Percentiles rank a stretch among this genome's conserved stretches.
Evolutionary conservation across 2,113 vertebrate species (phyloP).

Genomic region (Erythrolamprus reginae): DNA sequence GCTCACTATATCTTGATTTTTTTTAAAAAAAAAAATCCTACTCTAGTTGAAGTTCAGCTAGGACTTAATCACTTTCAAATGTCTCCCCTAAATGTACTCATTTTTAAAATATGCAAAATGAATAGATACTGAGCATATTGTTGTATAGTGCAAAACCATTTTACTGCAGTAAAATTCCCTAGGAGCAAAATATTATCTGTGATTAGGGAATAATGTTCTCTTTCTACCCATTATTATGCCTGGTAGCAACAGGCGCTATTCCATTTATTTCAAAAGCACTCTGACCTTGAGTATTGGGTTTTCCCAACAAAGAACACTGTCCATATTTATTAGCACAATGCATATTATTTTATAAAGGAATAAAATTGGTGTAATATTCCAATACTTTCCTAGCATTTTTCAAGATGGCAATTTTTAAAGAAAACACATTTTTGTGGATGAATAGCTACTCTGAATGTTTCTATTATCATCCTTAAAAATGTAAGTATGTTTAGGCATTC

Average conservation of each 20-base stretch:
- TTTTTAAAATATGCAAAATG: neutral
- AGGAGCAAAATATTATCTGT: neutral
- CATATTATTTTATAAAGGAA: neutral
- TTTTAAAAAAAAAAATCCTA: neutral
- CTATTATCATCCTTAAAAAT: neutral
- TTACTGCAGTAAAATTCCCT: neutral
- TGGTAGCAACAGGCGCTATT: neutral
- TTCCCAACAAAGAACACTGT: neutral
- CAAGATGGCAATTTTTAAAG: neutral
- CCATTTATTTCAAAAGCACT: neutral
- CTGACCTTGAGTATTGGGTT: neutral
- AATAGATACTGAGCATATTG: constrained; percentile 1
- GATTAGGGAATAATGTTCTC: neutral
- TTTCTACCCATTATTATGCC: neutral
- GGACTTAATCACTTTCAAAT: constrained; percentile 7
- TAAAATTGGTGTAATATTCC: neutral
- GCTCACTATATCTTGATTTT: neutral
- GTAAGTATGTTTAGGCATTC: neutral
- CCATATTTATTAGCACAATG: neutral
- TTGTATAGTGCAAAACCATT: neutral
- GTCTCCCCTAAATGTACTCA: neutral
- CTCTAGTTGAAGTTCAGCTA: neutral
- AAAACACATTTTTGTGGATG: neutral
- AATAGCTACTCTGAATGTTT: neutral
- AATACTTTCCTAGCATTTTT: neutral